phyloP scores from a whole-genome alignment of 1,140 invertebrate genomes.

The Apocrypta bakeri region DNA sequence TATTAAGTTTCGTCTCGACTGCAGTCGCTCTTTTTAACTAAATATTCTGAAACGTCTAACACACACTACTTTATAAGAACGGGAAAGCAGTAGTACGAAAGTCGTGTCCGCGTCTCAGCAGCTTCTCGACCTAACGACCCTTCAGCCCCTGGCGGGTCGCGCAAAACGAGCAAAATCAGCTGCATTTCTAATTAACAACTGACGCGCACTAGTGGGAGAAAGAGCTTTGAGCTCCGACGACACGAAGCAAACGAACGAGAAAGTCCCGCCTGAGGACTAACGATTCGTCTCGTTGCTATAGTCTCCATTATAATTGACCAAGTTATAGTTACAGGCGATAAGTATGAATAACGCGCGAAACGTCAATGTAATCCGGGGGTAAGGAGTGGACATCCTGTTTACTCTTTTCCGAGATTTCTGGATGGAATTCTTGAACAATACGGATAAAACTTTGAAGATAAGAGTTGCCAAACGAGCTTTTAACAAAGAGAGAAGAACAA shows the following conservation, averaged over 20 bases:
- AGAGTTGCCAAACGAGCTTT: background rate
- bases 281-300: background rate
- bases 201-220: background rate
- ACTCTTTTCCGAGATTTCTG: background rate
- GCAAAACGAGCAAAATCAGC: background rate
- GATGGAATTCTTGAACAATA: background rate
- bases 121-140: background rate
- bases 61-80: background rate
- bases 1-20: background rate
- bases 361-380: background rate
- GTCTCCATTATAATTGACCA: background rate
- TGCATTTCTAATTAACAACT: background rate
- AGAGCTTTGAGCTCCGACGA: background rate
- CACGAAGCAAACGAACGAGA: background rate
- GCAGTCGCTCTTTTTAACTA: background rate
- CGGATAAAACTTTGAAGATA: background rate
- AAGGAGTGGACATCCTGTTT: background rate
- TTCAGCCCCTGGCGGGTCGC: background rate
- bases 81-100: background rate
- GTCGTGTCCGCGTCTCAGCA: background rate
- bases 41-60: background rate
- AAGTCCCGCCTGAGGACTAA: background rate
- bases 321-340: background rate
- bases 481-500: background rate
- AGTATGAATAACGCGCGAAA: conserved; percentile 34